Conservation (phyloP, 2,888 invertebrate genomes). For the Psylliodes chrysocephalus region DNA sequence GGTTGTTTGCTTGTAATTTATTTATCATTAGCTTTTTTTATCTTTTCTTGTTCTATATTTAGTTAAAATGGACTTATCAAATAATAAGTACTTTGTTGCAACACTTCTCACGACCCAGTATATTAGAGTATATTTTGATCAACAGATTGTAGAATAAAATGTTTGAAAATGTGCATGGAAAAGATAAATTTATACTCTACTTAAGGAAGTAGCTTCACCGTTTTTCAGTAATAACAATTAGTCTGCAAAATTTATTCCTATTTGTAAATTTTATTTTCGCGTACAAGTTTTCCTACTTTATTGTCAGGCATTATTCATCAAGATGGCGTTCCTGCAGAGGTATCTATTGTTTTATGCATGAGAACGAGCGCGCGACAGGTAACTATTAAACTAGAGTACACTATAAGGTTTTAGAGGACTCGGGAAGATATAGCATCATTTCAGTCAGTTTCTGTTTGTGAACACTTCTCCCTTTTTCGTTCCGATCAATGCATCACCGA, state of each 20-base stretch:
- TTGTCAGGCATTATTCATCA: constrained; percentile 47
- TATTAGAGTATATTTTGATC: too few species aligned
- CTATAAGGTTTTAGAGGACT: constrained; percentile 38
- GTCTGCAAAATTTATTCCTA: constrained; percentile 9
- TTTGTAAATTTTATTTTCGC: constrained; percentile 30
- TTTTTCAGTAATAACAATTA: constrained; percentile 13
- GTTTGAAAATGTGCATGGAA: too few species aligned
- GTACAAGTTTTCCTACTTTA: constrained; percentile 41
- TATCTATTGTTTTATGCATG: constrained; percentile 48
- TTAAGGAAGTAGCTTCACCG: too few species aligned
- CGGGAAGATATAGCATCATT: constrained; percentile 23
- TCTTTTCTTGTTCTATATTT: too few species aligned
- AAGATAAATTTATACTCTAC: too few species aligned
- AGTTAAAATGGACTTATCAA: too few species aligned
- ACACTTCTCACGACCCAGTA: too few species aligned
- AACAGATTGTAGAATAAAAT: too few species aligned
- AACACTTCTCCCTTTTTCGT: constrained; percentile 9
- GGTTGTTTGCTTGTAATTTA: too few species aligned
- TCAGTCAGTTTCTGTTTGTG: constrained; percentile 14
- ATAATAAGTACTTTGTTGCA: too few species aligned
- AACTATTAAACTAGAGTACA: constrained; percentile 47
- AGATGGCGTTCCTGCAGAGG: constrained; percentile 43
- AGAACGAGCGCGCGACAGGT: constrained; percentile 45
- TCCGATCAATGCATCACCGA: neutral
- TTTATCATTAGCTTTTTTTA: too few species aligned